Conservation (phyloP, 2,888 invertebrate species). For the Temnothorax unifasciatus region DNA sequence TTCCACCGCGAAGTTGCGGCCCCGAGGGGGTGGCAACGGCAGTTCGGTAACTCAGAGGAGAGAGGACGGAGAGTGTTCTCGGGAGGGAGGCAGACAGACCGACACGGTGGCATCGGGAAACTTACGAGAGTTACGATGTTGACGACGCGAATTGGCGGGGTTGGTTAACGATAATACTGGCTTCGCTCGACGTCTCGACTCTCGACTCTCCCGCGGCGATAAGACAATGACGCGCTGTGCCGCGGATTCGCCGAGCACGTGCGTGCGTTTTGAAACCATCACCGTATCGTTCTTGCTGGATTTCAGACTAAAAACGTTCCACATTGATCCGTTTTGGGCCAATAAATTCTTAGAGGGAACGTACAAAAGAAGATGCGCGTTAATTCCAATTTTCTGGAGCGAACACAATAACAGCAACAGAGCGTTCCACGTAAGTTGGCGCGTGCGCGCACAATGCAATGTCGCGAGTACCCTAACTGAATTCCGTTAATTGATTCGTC, state of each 20-base stretch:
- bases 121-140: slow-evolving; percentile 45
- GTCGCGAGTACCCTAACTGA: background rate
- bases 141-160: slow-evolving; percentile 13
- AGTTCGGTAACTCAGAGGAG: slow-evolving; percentile 62
- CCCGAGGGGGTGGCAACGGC: slow-evolving; percentile 46
- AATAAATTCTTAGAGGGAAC: background rate
- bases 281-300: background rate
- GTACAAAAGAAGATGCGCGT: background rate
- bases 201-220: background rate
- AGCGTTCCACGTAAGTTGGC: background rate
- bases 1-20: slow-evolving; percentile 63
- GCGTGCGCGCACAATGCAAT: background rate
- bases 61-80: slow-evolving; percentile 30
- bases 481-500: slow-evolving; percentile 47
- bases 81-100: slow-evolving; percentile 25
- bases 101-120: slow-evolving; percentile 52
- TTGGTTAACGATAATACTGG: slow-evolving; percentile 62
- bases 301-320: background rate
- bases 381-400: background rate
- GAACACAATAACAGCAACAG: background rate
- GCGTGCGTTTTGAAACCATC: too few relatives aligned
- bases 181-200: slow-evolving; percentile 17
- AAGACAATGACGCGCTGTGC: background rate
- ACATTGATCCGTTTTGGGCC: too few relatives aligned
- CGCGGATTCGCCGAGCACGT: background rate